Base-by-base conservation (phyloP, 2,888 invertebrate genomes). In the Amphipyra tragopoginis region DNA sequence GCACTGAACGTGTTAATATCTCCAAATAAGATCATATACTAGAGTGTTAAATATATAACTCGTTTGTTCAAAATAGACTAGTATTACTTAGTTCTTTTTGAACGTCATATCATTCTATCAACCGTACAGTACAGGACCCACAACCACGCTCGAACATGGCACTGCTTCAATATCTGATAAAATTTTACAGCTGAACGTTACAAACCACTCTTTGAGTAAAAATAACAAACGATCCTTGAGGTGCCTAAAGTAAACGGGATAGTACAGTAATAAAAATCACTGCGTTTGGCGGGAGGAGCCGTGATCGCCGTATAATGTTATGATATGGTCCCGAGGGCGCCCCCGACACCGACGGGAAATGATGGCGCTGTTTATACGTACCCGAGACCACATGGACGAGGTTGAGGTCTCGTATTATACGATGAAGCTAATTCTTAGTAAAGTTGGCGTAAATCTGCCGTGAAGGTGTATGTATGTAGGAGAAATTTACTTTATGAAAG, bases 211-310 rank as follows among this genome's bases (percentile, higher is more conserved):
- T 52, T n/a, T 11, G 13, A 9, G 38, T 10, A 33, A 9, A 11
- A 39, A 43, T 40, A 34, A 11, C 6, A 10, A 54, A 47, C 21
- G n/a, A 13, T 13, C 33, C 7, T 14, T 8, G 15, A 14, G 9
- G 40, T 8, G 13, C 34, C 34, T n/a, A 2, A n/a, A 39, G 29
- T 51, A 9, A 48, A 34, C 5, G 33, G 9, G n/a, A 11, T 11
- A 39, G 43, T 21, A 51, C 47, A 26, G 38, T 40, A 65, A 58
- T 59, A 52, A 59, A n/a, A 59, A 54, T 59, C 36, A 40, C 53
- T 47, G 40, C 48, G 33, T 15, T 26, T 8, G 45, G 70, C 34
- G 39, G 47, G 50, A 29, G 10, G 34, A 26, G 36, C 13, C 34
- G 48, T 15, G 44, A 14, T 9, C 34, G 29, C 21, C 29, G 57